These are phyloP conservation scores for Euschistus heros DNA, from an alignment of 1,140 invertebrate species.

Conservation along the genomic window DNA sequence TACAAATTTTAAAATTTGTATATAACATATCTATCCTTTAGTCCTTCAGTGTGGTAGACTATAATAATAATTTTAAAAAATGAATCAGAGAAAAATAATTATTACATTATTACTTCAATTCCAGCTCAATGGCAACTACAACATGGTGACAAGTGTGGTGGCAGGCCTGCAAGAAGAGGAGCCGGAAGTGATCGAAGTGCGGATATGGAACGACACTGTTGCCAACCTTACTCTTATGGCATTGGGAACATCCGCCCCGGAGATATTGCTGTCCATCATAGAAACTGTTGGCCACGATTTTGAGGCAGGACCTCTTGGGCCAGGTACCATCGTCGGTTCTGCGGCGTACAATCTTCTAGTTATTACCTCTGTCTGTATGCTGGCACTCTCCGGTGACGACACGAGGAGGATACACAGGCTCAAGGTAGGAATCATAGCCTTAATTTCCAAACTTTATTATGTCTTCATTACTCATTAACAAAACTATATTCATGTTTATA, in stretches of 20 bases:
- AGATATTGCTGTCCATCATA: conserved; percentile 52
- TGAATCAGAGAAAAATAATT: too few species aligned
- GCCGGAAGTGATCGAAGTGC: conserved; percentile 34
- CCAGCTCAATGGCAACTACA: conserved; percentile 30
- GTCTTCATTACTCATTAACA: too few species aligned
- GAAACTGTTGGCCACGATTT: conserved; percentile 46
- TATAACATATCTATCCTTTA: too few species aligned
- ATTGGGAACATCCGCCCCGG: conserved; percentile 51
- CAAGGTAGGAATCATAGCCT: conserved; percentile 40
- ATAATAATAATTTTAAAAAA: too few species aligned
- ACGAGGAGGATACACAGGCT: conserved; percentile 40
- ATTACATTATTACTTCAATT: neutral
- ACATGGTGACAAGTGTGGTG: conserved; percentile 28
- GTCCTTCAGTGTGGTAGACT: too few species aligned
- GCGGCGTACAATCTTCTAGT: conserved; percentile 52
- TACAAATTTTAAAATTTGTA: too few species aligned
- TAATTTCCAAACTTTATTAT: too few species aligned
- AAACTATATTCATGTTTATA: too few species aligned
- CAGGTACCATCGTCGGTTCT: conserved; percentile 56
- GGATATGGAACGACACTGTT: conserved; percentile 53
- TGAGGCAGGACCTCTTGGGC: conserved; percentile 45
- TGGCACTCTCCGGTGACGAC: conserved; percentile 42
- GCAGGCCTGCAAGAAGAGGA: conserved; percentile 32
- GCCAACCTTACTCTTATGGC: conserved; percentile 60
- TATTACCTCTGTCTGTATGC: conserved; percentile 48